phyloP scores from a whole-genome alignment of 2,888 invertebrate genomes.

The Cephus sareptanus region DNA sequence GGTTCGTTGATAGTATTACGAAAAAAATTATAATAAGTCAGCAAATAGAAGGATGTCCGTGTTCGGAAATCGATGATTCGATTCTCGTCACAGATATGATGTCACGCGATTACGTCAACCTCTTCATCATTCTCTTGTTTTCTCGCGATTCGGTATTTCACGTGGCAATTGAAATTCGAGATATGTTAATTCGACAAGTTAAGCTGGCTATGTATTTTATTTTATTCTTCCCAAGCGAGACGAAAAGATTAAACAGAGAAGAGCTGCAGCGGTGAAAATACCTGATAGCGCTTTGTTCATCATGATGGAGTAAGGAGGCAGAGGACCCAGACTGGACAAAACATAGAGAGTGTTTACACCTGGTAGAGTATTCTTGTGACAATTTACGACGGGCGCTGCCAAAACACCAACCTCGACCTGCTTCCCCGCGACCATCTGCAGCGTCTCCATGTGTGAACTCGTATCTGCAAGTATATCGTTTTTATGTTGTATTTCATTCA shows the following conservation, averaged over 20 bases:
- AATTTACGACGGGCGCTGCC: conserved; percentile 52
- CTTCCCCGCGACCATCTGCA: conserved; percentile 56
- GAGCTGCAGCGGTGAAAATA: conserved; percentile 44
- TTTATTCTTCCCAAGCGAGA: too few relatives aligned
- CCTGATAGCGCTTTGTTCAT: conserved; percentile 71
- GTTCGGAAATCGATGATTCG: neutral
- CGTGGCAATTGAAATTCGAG: neutral
- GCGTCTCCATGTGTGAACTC: conserved; percentile 46
- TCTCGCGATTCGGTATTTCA: neutral
- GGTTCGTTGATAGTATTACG: neutral
- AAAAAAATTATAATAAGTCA: too few relatives aligned
- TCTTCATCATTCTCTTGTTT: neutral
- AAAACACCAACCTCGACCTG: conserved; percentile 52
- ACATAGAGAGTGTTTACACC: conserved; percentile 51
- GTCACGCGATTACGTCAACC: neutral
- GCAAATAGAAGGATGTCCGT: too few relatives aligned
- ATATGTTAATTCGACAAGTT: neutral
- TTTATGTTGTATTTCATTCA: neutral
- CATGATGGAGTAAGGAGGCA: conserved; percentile 76
- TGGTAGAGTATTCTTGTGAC: conserved; percentile 41
- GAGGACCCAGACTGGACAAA: conserved; percentile 74
- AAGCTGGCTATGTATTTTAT: neutral
- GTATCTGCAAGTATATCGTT: conserved; percentile 38
- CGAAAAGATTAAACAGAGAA: neutral
- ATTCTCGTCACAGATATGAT: neutral